phyloP scores from a whole-genome alignment of 1,140 invertebrate species.

The Drosophila paulistorum region DNA sequence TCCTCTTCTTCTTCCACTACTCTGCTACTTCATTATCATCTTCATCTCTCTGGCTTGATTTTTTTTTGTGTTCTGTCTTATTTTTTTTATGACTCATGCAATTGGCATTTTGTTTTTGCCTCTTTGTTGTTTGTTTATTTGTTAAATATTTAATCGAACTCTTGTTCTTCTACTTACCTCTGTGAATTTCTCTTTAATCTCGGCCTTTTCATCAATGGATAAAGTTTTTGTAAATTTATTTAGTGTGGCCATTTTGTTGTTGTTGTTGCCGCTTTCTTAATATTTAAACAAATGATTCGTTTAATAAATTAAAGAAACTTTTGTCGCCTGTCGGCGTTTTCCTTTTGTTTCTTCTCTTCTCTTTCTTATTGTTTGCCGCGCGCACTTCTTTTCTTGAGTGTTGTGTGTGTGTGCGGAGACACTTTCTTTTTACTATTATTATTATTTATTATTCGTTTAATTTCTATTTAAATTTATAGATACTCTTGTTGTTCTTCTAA shows the following conservation, averaged over 20 bases:
- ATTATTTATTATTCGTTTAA: conserved; percentile 4
- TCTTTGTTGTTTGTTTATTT: conserved; percentile 19
- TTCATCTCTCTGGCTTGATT: background rate
- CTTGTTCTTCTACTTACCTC: conserved; percentile 64
- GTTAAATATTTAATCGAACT: conserved; percentile 11
- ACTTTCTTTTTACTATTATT: conserved; percentile 20
- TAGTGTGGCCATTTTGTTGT: conserved; percentile 72
- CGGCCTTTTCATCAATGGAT: conserved; percentile 80
- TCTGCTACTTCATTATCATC: conserved; percentile 21
- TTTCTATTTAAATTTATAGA: conserved; percentile 5
- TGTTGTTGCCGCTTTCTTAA: conserved; percentile 48
- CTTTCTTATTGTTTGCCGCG: conserved; percentile 19
- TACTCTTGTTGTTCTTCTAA: background rate
- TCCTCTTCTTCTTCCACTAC: conserved; percentile 12
- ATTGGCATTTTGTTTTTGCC: conserved; percentile 54
- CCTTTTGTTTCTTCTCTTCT: conserved; percentile 21
- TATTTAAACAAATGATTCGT: conserved; percentile 45
- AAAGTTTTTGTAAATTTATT: conserved; percentile 82
- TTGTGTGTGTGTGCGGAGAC: conserved; percentile 6
- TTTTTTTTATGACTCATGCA: conserved; percentile 60
- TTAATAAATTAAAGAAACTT: conserved; percentile 30
- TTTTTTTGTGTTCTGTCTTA: background rate
- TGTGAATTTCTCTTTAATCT: conserved; percentile 82
- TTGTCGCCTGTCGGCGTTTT: conserved; percentile 25
- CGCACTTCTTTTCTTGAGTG: conserved; percentile 2